Conservation (phyloP, 1,140 invertebrate species). For the Bombus vancouverensis region DNA sequence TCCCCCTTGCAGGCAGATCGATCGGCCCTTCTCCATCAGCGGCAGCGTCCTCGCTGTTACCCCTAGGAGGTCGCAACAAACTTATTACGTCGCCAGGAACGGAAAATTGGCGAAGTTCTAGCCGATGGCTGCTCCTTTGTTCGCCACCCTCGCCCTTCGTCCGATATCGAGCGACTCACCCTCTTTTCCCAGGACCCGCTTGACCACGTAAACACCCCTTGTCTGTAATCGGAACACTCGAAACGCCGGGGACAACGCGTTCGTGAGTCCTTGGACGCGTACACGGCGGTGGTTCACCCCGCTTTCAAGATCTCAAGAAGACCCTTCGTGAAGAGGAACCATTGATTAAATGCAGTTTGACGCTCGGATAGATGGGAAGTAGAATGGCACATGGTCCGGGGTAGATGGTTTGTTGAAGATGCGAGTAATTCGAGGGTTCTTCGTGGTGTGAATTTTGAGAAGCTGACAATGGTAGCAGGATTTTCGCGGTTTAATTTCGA, state of each 20-base stretch:
- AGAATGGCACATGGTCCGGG: not conserved
- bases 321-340: not conserved
- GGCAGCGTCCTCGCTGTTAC: not conserved
- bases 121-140: not conserved
- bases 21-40: not conserved
- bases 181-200: not conserved
- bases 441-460: not conserved
- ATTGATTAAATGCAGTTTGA: slow-evolving; percentile 6
- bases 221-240: not conserved
- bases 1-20: not conserved
- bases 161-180: not conserved
- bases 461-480: not conserved
- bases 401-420: not conserved
- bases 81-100: slow-evolving; percentile 12
- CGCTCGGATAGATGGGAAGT: not conserved
- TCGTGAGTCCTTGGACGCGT: not conserved
- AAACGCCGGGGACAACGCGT: not conserved
- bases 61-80: not conserved
- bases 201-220: slow-evolving; percentile 3
- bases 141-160: slow-evolving; percentile 10
- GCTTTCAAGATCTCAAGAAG: not conserved
- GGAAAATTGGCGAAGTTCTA: not conserved
- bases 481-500: not conserved
- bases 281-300: not conserved
- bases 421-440: not conserved